phyloP scores from a whole-genome alignment of 2,888 invertebrate genomes.

The Erannis defoliaria region DNA sequence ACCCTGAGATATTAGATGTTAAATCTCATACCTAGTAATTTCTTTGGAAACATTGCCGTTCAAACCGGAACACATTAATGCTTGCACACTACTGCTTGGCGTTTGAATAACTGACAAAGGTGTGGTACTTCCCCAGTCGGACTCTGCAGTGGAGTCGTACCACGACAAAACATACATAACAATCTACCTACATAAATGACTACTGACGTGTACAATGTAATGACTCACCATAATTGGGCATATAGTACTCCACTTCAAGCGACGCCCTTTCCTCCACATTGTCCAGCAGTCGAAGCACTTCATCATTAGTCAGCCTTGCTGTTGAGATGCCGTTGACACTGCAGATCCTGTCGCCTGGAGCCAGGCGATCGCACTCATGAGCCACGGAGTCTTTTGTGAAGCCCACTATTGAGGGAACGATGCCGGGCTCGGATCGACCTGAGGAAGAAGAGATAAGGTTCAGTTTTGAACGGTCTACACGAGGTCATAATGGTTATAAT shows the following conservation, averaged over 20 bases:
- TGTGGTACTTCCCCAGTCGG: too few species aligned
- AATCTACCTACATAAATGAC: too few species aligned
- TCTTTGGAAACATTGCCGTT: too few species aligned
- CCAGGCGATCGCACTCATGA: slow-evolving; percentile 91
- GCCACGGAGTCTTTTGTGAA: slow-evolving; percentile 90
- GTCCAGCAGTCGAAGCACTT: slow-evolving; percentile 91
- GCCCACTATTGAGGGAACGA: slow-evolving; percentile 89
- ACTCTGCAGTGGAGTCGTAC: too few species aligned
- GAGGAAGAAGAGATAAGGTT: slow-evolving; percentile 39
- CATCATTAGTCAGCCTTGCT: slow-evolving; percentile 91
- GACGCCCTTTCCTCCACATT: slow-evolving; percentile 91
- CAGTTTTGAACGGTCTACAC: background rate
- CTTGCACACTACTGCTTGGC: too few species aligned
- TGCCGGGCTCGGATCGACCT: slow-evolving; percentile 90
- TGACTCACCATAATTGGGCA: slow-evolving; percentile 92
- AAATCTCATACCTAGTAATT: too few species aligned
- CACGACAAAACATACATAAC: too few species aligned
- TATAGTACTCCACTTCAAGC: slow-evolving; percentile 94
- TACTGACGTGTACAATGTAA: too few species aligned
- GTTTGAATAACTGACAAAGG: too few species aligned
- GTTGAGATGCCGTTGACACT: slow-evolving; percentile 94
- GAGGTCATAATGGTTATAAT: too few species aligned
- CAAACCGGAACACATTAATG: too few species aligned
- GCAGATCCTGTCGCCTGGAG: slow-evolving; percentile 92
- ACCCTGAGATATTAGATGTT: too few species aligned